Evolutionary conservation across 2,113 vertebrate species (phyloP).

Genomic region (Zosterops japonicus): DNA sequence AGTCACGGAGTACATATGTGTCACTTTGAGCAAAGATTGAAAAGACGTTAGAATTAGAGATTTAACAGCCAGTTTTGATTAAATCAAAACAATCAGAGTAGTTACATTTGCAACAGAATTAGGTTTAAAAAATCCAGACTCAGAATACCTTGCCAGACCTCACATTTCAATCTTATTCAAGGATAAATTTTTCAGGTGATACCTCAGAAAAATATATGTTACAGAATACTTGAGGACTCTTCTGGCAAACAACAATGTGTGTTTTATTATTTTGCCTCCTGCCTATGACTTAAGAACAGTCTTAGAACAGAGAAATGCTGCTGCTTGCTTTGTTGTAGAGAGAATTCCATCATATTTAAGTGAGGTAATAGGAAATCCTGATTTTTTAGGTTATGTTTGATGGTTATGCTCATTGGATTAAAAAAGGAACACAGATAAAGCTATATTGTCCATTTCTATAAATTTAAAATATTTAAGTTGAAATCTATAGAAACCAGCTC

Average conservation of each 20-base stretch:
- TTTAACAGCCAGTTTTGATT: slow-evolving; percentile 63
- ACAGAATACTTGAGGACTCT: not conserved
- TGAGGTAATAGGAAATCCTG: not conserved
- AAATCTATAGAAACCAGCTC: not conserved
- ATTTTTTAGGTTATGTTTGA: not conserved
- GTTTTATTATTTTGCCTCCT: not conserved
- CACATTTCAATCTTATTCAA: slow-evolving; percentile 11
- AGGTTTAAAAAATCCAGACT: slow-evolving; percentile 5
- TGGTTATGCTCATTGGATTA: not conserved
- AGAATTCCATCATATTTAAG: not conserved
- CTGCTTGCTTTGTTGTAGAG: not conserved
- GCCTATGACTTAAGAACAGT: not conserved
- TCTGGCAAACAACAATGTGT: not conserved
- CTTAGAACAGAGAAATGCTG: not conserved
- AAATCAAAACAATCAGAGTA: slow-evolving; percentile 63
- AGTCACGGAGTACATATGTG: slow-evolving; percentile 56
- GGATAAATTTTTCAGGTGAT: slow-evolving; percentile 3
- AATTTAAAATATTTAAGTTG: not conserved
- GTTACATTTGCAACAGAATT: slow-evolving; percentile 51
- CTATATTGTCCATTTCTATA: not conserved
- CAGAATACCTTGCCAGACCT: slow-evolving; percentile 25
- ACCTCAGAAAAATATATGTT: slow-evolving; percentile 17
- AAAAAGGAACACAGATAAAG: not conserved
- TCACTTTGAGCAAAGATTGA: slow-evolving; percentile 68
- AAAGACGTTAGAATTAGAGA: slow-evolving; percentile 67